Base-by-base conservation (phyloP, 64 coral and sea anemone species). In the Anthopleura sola region DNA sequence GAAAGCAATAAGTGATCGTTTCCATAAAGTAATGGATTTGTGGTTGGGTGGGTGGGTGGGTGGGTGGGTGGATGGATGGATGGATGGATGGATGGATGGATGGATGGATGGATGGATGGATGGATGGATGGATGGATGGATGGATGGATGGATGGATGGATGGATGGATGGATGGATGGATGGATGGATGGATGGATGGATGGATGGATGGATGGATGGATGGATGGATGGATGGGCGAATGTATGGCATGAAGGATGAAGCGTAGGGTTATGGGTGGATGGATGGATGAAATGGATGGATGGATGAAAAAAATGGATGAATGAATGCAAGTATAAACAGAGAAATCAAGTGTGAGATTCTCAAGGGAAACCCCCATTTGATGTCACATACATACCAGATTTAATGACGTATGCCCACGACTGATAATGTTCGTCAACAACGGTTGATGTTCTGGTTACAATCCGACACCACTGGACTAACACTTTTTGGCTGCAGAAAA, bases 401-500 rank as follows among this genome's bases (percentile, higher is more conserved):
- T 85, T 94, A 20, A 92, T 69, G 83, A 95, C 93, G 71, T 89
- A 99, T 18, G 93, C 90, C 97, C 97, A 99, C 23, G 92, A 87
- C 34, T 99, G 97, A 78, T 99, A 99, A 90, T 92, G 90, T 49
- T 99, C 97, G 82, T 99, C 97, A 10, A 99, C 77, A 37, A 99
- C 53, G 19, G 89, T 84, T 0, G 93, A 90, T 31, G 89, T 92
- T 80, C 90, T 94, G 20, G 82, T 78, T 36, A 99, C 86, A 13
- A 95, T 90, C 20, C 90, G 90, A 36, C 97, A 99, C 97, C 97
- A 99, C 55, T 94, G 55, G 13, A 80, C 84, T 62, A 99, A 81
- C 12, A 80, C 84, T 85, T 95, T 95, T 93, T 99, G 97, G 75
- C 97, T 99, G 51, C 0, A 90, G 83, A 49, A 37, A 85, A 44